Percentiles rank a stretch among this genome's conserved stretches.
These are phyloP conservation scores for Galaxea fascicularis DNA, from an alignment of 92 coral and sea anemone genomes.

Conservation along the genomic window DNA sequence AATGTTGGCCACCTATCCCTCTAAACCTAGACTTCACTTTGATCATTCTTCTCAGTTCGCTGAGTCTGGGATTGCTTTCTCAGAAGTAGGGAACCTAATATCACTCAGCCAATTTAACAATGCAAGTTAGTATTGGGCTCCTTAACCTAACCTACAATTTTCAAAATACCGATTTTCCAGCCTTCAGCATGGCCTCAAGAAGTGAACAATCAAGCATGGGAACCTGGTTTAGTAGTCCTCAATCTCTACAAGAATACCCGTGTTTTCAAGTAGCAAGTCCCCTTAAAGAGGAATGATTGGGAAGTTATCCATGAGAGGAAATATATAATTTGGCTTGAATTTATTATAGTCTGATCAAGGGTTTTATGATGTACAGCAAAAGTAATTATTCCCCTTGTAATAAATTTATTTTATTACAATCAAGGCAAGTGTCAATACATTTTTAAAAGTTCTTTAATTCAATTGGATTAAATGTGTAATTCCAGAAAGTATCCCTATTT, in stretches of 20 bases:
- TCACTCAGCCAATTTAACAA: not conserved
- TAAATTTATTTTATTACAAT: too few species aligned
- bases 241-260: not conserved
- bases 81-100: not conserved
- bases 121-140: not conserved
- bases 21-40: too few species aligned
- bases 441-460: too few species aligned
- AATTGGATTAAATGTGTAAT: too few species aligned
- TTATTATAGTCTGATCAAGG: not conserved
- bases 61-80: too few species aligned
- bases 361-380: not conserved
- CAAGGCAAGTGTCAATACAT: too few species aligned
- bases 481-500: too few species aligned
- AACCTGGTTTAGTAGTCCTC: slow-evolving; percentile 1
- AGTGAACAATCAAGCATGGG: slow-evolving; percentile 2
- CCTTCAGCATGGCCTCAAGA: not conserved
- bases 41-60: too few species aligned
- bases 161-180: not conserved
- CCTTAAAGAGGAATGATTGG: slow-evolving; percentile 35
- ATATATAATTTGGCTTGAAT: not conserved
- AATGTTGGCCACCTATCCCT: too few species aligned
- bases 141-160: slow-evolving; percentile 23
- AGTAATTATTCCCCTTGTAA: too few species aligned
- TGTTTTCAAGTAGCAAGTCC: not conserved
- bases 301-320: not conserved